phyloP scores from a whole-genome alignment of 2,888 invertebrate genomes.

The Mylabris sibirica region DNA sequence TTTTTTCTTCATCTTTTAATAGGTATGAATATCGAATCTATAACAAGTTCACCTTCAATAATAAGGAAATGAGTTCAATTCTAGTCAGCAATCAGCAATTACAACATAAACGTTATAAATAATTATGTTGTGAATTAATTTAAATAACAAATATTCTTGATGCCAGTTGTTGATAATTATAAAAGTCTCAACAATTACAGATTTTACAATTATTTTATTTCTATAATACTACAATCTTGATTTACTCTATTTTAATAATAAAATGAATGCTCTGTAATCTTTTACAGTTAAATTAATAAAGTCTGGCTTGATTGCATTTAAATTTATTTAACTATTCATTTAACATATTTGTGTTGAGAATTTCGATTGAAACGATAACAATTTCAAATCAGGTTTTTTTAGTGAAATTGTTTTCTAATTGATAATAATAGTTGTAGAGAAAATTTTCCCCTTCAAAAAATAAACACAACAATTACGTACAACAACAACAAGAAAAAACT shows the following conservation, averaged over 20 bases:
- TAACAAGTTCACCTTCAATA: conserved; percentile 2
- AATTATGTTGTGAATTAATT: neutral
- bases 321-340: neutral
- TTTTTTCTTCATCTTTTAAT: neutral
- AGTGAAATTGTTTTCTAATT: neutral
- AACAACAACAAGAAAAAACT: no score
- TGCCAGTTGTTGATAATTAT: neutral
- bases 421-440: neutral
- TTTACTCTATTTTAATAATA: no score
- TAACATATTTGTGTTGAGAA: neutral
- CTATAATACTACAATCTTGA: no score
- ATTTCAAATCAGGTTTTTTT: neutral
- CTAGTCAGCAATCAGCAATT: neutral
- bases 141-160: neutral
- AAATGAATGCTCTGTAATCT: no score
- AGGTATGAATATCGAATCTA: neutral
- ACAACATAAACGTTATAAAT: neutral
- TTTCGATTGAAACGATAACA: neutral
- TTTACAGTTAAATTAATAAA: neutral
- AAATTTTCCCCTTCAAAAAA: neutral
- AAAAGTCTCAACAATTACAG: neutral
- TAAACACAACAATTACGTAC: no score
- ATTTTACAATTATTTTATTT: no score
- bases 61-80: neutral
- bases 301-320: neutral